Evolutionary conservation across 1,140 invertebrate species (phyloP).

Genomic region (Galleria mellonella): DNA sequence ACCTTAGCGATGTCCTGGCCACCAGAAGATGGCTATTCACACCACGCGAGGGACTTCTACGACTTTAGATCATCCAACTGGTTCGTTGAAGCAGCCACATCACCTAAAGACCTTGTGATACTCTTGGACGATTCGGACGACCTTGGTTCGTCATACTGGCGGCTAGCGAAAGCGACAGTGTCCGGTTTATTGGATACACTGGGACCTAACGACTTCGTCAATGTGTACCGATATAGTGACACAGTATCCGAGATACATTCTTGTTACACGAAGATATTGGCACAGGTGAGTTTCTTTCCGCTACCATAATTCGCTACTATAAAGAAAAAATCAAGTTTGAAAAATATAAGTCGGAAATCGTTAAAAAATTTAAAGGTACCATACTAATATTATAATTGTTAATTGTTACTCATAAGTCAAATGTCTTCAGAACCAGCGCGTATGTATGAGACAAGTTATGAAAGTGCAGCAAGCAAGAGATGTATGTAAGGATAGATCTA

Average conservation of each 20-base stretch:
- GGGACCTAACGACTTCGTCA: conserved; percentile 97
- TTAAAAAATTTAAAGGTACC: too few relatives aligned
- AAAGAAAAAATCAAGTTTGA: too few relatives aligned
- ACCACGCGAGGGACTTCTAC: conserved; percentile 83
- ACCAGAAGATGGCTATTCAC: conserved; percentile 63
- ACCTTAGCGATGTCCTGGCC: conserved; percentile 67
- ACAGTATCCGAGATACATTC: conserved; percentile 84
- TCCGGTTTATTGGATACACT: conserved; percentile 94
- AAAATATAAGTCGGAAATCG: too few relatives aligned
- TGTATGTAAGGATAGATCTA: too few relatives aligned
- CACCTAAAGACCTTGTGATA: conserved; percentile 97
- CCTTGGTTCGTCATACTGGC: conserved; percentile 88
- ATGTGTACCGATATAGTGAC: conserved; percentile 90
- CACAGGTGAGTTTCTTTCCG: conserved; percentile 76
- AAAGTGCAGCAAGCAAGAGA: too few relatives aligned
- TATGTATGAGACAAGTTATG: too few relatives aligned
- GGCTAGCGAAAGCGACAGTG: conserved; percentile 90
- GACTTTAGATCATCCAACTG: conserved; percentile 91
- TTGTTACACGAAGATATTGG: conserved; percentile 91
- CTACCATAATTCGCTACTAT: too few relatives aligned
- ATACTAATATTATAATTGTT: too few relatives aligned
- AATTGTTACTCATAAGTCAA: too few relatives aligned
- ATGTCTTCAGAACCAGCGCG: too few relatives aligned
- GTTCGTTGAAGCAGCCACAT: conserved; percentile 97
- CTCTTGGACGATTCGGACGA: conserved; percentile 93